Conservation (phyloP, 1,140 invertebrate species). For the Acromyrmex echinatior region DNA sequence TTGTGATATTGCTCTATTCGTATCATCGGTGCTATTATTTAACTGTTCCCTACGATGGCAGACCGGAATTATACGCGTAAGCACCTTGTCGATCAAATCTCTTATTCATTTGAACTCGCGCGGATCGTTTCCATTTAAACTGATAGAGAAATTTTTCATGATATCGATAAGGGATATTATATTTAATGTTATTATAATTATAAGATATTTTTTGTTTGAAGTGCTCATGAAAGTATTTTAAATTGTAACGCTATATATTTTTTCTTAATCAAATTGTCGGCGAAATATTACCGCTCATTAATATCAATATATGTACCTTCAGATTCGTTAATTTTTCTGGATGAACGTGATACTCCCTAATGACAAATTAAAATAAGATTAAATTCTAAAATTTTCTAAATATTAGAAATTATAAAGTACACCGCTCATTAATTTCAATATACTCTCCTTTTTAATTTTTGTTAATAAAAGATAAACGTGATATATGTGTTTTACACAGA, state of each 20-base stretch:
- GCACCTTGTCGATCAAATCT: constrained; percentile 48
- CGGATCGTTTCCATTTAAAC: constrained; percentile 37
- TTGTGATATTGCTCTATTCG: constrained; percentile 15
- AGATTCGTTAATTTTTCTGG: too few relatives aligned
- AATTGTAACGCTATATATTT: neutral
- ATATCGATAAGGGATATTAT: constrained; percentile 2
- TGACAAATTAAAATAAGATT: neutral
- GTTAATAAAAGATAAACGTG: too few relatives aligned
- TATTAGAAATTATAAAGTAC: neutral
- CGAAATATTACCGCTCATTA: neutral
- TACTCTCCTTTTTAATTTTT: too few relatives aligned
- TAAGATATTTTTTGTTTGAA: neutral
- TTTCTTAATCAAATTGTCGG: neutral
- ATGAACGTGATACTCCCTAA: too few relatives aligned
- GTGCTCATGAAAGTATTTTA: neutral
- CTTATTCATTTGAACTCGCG: constrained; percentile 26
- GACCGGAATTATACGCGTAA: constrained; percentile 36
- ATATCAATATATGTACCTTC: too few relatives aligned
- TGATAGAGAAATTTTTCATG: constrained; percentile 14
- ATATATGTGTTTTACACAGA: too few relatives aligned
- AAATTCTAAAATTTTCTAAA: neutral
- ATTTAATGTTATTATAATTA: constrained; percentile 6
- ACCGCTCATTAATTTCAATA: too few relatives aligned
- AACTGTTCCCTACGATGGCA: constrained; percentile 42
- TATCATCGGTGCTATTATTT: constrained; percentile 46